Percentiles rank a stretch among this genome's conserved stretches.
Evolutionary conservation across 2,888 invertebrate species (phyloP).

Genomic region (Acanthosepion pharaonis): DNA sequence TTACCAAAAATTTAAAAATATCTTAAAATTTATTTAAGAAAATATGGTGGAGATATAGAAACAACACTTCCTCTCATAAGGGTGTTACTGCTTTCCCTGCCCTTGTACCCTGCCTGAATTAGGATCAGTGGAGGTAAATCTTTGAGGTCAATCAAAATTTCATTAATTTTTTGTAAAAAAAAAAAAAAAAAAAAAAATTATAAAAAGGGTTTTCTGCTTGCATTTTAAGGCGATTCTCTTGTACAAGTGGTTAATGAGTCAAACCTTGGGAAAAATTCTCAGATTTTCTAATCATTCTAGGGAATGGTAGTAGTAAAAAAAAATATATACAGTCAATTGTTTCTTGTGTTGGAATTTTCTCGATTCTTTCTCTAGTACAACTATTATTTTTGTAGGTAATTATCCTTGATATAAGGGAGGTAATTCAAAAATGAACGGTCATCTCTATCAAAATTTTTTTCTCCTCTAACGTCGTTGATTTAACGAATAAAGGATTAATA

Average conservation of each 20-base stretch:
- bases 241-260: not conserved
- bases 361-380: not conserved
- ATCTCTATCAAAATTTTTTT: not conserved
- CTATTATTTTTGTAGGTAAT: not conserved
- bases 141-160: not conserved
- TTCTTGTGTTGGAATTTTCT: not conserved
- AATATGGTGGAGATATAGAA: not conserved
- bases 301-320: too few species aligned
- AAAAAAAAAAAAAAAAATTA: not conserved
- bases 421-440: not conserved
- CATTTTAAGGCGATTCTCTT: not conserved
- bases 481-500: too few species aligned
- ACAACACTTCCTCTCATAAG: not conserved
- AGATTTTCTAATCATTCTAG: not conserved
- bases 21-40: slow-evolving; percentile 6
- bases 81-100: slow-evolving; percentile 1
- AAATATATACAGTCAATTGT: not conserved
- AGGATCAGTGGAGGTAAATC: not conserved
- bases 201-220: not conserved
- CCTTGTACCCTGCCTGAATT: slow-evolving; percentile 33
- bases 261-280: not conserved
- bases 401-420: not conserved
- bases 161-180: not conserved
- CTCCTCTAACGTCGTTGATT: not conserved
- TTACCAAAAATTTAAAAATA: not conserved